Conservation (phyloP, 2,888 invertebrate genomes). For the Noctua fimbriata region DNA sequence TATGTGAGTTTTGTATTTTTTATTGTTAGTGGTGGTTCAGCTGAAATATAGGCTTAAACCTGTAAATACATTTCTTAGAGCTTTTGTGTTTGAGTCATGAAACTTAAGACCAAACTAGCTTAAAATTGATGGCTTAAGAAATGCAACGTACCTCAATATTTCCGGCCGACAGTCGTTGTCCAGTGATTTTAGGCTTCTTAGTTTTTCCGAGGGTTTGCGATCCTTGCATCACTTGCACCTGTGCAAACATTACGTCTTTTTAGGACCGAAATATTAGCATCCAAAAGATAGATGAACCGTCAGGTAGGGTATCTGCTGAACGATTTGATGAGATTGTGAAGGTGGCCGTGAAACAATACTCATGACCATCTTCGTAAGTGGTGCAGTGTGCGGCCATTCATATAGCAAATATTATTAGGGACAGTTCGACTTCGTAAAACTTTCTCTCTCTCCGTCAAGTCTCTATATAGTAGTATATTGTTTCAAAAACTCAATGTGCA, state of each 20-base stretch:
- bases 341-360: background rate
- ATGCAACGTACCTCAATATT: slow-evolving; percentile 92
- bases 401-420: background rate
- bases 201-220: slow-evolving; percentile 96
- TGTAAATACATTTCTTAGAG: background rate
- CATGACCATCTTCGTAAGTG: background rate
- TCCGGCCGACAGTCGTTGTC: slow-evolving; percentile 95
- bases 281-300: background rate
- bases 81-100: background rate
- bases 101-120: background rate
- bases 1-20: background rate
- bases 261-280: slow-evolving; percentile 18
- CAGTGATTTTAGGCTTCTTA: slow-evolving; percentile 94
- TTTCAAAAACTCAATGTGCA: background rate
- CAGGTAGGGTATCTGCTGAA: slow-evolving; percentile 5
- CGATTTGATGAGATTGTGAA: slow-evolving; percentile 5
- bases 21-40: background rate
- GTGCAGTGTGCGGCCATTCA: background rate
- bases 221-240: slow-evolving; percentile 93
- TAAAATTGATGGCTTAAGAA: background rate
- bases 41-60: background rate
- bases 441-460: background rate
- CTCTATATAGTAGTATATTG: background rate
- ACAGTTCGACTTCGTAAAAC: background rate
- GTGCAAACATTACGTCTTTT: slow-evolving; percentile 42